A percentile compares a stretch with the other conserved stretches of the same genome.
These are phyloP conservation scores for Epinephelus moara DNA, from an alignment of 2,113 vertebrate genomes.

Conservation along the genomic window DNA sequence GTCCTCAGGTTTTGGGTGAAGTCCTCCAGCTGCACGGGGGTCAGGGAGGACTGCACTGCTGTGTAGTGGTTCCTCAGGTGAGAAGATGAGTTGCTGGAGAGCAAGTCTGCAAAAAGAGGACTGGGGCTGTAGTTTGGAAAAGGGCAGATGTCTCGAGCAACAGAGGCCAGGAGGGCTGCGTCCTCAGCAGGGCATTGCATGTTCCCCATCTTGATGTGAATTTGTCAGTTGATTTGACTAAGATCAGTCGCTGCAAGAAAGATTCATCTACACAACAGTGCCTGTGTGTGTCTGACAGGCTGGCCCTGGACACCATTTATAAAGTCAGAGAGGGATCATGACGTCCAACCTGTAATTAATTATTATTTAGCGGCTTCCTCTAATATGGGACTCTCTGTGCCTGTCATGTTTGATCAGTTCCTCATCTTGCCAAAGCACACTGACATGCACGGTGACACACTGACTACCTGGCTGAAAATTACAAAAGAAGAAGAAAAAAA, in stretches of 20 bases:
- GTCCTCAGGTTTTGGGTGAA: slow-evolving; percentile 54
- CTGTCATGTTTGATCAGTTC: neutral
- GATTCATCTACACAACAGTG: neutral
- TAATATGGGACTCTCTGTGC: neutral
- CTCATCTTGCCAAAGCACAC: neutral
- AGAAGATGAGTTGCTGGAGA: slow-evolving; percentile 18
- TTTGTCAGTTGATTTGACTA: neutral
- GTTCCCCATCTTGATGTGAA: slow-evolving; percentile 23
- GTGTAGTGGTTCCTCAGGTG: slow-evolving; percentile 38
- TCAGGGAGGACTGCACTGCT: slow-evolving; percentile 48
- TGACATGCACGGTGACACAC: neutral
- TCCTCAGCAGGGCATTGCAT: neutral
- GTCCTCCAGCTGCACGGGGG: slow-evolving; percentile 39
- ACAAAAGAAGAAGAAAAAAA: neutral
- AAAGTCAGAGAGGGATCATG: neutral
- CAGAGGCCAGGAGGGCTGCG: neutral
- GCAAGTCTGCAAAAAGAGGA: neutral
- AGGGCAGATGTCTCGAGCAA: slow-evolving; percentile 53
- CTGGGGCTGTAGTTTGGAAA: slow-evolving; percentile 39
- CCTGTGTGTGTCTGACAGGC: neutral
- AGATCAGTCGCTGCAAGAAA: neutral
- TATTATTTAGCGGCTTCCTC: neutral
- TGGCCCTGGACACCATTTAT: neutral
- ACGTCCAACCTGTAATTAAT: neutral
- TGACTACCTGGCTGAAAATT: neutral